A percentile compares a stretch with the other conserved stretches of the same genome.
These are phyloP conservation scores for Pollenia angustigena DNA, from an alignment of 2,888 invertebrate genomes.

Conservation along the genomic window DNA sequence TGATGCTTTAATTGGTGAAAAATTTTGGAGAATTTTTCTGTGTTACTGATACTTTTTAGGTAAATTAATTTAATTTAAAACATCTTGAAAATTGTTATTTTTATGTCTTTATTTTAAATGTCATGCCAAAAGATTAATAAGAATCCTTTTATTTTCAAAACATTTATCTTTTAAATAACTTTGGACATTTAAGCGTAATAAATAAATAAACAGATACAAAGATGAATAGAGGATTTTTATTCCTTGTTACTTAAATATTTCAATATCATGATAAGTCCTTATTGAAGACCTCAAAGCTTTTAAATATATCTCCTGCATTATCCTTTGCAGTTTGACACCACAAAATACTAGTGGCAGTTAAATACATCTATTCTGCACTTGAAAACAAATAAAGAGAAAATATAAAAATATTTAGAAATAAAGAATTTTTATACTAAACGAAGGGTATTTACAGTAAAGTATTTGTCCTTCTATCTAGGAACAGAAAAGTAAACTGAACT, in stretches of 20 bases:
- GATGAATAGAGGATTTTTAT: conserved; percentile 18
- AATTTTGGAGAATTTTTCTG: no score
- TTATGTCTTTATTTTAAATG: no score
- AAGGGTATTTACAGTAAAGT: neutral
- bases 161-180: neutral
- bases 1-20: no score
- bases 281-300: conserved; percentile 33
- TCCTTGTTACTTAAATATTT: conserved; percentile 23
- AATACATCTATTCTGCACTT: neutral
- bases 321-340: conserved; percentile 26
- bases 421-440: neutral
- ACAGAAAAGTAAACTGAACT: conserved; percentile 21
- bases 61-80: no score
- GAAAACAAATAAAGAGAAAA: conserved; percentile 17
- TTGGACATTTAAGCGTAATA: neutral
- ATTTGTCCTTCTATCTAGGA: neutral
- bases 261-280: conserved; percentile 43
- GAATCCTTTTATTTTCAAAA: neutral
- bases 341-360: conserved; percentile 8
- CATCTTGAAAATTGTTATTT: no score
- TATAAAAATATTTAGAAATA: neutral
- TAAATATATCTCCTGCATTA: conserved; percentile 15
- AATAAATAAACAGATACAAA: conserved; percentile 1
- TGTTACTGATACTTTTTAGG: no score
- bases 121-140: neutral